Percentiles rank a stretch among this genome's conserved stretches.
Conservation (phyloP, 2,888 invertebrate species). For the Blastobasis lacticolella region DNA sequence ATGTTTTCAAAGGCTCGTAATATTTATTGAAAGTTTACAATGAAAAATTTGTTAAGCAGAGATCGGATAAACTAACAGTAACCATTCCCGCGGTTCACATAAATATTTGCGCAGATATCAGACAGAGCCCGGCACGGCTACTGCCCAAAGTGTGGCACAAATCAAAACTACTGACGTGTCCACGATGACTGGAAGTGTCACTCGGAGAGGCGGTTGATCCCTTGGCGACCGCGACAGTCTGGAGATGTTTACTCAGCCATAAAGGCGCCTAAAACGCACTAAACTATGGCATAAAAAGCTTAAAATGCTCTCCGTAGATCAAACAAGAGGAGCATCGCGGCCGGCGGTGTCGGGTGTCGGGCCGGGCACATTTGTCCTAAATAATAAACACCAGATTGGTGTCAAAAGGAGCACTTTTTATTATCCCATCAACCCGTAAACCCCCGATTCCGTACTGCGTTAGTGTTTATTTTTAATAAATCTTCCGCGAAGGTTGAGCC, state of each 20-base stretch:
- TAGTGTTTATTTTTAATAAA: slow-evolving; percentile 61
- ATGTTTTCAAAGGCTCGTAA: not conserved
- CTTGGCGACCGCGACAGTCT: slow-evolving; percentile 41
- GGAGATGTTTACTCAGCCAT: slow-evolving; percentile 65
- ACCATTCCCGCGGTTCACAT: no score
- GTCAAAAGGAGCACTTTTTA: slow-evolving; percentile 71
- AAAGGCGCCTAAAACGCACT: slow-evolving; percentile 64
- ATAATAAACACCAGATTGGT: slow-evolving; percentile 72
- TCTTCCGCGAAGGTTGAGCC: slow-evolving; percentile 50
- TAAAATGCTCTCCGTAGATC: slow-evolving; percentile 74
- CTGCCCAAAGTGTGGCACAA: slow-evolving; percentile 13
- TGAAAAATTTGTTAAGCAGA: not conserved
- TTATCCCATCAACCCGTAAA: slow-evolving; percentile 65
- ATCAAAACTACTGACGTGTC: slow-evolving; percentile 24
- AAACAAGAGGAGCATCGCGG: slow-evolving; percentile 60
- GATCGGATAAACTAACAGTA: no score
- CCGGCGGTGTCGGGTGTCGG: slow-evolving; percentile 51
- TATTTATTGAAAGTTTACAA: not conserved
- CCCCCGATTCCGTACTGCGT: slow-evolving; percentile 33
- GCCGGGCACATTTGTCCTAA: slow-evolving; percentile 65
- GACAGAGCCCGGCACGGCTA: not conserved
- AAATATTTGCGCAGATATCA: not conserved
- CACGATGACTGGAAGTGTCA: slow-evolving; percentile 20
- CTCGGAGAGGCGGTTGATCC: slow-evolving; percentile 34
- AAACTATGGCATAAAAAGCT: slow-evolving; percentile 71